A percentile compares a stretch with the other conserved stretches of the same genome.
phyloP scores from a whole-genome alignment of 2,113 vertebrate genomes.

The Psophia crepitans region DNA sequence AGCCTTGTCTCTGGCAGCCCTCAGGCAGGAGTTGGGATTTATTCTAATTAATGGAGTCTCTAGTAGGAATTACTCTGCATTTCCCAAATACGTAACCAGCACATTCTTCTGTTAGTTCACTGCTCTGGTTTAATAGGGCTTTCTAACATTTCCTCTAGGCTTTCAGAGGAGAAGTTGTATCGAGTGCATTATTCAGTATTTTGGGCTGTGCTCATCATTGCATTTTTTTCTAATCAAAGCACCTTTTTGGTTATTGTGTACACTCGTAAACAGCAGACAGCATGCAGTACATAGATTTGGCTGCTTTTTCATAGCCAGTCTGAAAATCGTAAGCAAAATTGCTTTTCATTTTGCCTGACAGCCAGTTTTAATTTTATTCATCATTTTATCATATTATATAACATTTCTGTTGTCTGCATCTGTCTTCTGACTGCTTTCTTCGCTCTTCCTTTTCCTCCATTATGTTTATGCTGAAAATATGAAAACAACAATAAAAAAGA shows the following conservation, averaged over 20 bases:
- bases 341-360: constrained; percentile 79
- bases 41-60: constrained; percentile 64
- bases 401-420: constrained; percentile 68
- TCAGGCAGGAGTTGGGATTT: constrained; percentile 52
- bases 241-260: constrained; percentile 42
- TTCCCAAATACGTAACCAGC: constrained; percentile 32
- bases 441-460: constrained; percentile 23
- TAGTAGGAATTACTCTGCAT: constrained; percentile 53
- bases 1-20: constrained; percentile 52
- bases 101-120: constrained; percentile 15
- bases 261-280: constrained; percentile 45
- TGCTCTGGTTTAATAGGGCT: constrained; percentile 19
- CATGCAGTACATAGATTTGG: constrained; percentile 51
- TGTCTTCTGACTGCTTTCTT: constrained; percentile 53
- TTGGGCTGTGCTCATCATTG: not conserved
- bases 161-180: not conserved
- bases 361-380: constrained; percentile 79
- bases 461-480: constrained; percentile 73
- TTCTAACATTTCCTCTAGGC: constrained; percentile 34
- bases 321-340: constrained; percentile 75
- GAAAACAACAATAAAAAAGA: constrained; percentile 77
- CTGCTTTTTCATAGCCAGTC: constrained; percentile 57
- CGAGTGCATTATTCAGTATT: not conserved
- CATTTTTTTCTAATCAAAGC: constrained; percentile 44
- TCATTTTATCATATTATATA: constrained; percentile 75